These are phyloP conservation scores for Falco peregrinus DNA, from an alignment of 2,797 vertebrate genomes.

Conservation along the genomic window DNA sequence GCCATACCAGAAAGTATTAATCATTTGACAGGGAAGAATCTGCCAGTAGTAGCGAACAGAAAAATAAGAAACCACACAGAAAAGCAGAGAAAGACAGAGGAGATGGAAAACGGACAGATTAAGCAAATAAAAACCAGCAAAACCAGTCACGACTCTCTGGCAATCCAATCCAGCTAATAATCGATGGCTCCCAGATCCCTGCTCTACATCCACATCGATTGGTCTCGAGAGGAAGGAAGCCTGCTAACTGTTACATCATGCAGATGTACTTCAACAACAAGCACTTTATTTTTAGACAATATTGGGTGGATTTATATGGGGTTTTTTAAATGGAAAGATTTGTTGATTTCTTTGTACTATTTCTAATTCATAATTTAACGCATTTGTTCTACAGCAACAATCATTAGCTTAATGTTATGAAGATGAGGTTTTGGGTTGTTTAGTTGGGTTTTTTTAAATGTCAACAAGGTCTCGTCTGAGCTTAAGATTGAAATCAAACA, in stretches of 20 bases:
- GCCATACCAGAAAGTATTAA: background rate
- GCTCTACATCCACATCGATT: background rate
- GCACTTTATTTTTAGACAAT: background rate
- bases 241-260: background rate
- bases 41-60: background rate
- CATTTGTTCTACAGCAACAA: slow-evolving; percentile 40
- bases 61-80: background rate
- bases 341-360: slow-evolving; percentile 15
- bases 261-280: slow-evolving; percentile 4
- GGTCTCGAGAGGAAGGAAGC: background rate
- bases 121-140: background rate
- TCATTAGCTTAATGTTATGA: slow-evolving; percentile 29
- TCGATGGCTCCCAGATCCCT: background rate
- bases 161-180: background rate
- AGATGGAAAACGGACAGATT: background rate
- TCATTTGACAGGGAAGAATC: background rate
- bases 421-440: background rate
- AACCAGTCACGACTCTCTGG: background rate
- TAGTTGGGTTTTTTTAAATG: background rate
- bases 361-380: slow-evolving; percentile 63
- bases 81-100: background rate
- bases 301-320: background rate
- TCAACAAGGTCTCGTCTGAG: slow-evolving; percentile 26
- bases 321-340: background rate
- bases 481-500: background rate